Evolutionary conservation across 2,888 invertebrate species (phyloP), one percentile per base, ranked within the genome.

Genomic region (Drosophila koepferae): DNA sequence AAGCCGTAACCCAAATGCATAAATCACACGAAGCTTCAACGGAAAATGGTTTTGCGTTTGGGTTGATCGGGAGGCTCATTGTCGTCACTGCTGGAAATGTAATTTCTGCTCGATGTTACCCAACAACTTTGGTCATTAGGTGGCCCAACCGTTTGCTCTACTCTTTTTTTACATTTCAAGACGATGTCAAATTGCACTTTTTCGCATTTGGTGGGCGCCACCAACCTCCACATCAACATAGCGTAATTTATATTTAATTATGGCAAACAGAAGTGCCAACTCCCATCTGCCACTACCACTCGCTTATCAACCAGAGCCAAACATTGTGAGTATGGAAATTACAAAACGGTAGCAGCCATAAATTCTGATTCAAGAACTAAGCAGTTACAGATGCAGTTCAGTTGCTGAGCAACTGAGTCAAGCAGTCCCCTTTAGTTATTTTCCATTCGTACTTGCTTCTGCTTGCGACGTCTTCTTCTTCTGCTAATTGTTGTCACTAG

Each of bases 1-100:
- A 66, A 79, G 56, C 78, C 83, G 53, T 49, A 64, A 56, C 83
- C 83, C 83, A 78, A 88, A 80, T 82, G 86, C 89, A 83, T 83
- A 83, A 83, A 88, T 83, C 89, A 83, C 83, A 67, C 72, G 72
- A 59, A 77, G 71, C 49, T 80, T 74, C 62, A 70, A 61, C 72
- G 59, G 63, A 72, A 60, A 77, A 67, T 67, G 36, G 63, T 54
- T 63, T 60, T 23, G 63, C 63, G 51, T 44, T 74, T 56, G 55
- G 56, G 43, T 66, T 46, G 44, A 56, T 60, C 68, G 51, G 66
- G 71, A 56, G 48, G 48, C 56, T 72, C 64, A 65, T 59, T 67
- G 70, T 72, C 80, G 74, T 77, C 80, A 65, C 62, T 60, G 69
- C 63, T 63, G 49, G 62, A 66, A 79, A 74, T 79, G 56, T 61